Percentiles rank a stretch among this genome's conserved stretches.
Conservation (phyloP, 92 coral and sea anemone species). For the Desmophyllum pertusum region DNA sequence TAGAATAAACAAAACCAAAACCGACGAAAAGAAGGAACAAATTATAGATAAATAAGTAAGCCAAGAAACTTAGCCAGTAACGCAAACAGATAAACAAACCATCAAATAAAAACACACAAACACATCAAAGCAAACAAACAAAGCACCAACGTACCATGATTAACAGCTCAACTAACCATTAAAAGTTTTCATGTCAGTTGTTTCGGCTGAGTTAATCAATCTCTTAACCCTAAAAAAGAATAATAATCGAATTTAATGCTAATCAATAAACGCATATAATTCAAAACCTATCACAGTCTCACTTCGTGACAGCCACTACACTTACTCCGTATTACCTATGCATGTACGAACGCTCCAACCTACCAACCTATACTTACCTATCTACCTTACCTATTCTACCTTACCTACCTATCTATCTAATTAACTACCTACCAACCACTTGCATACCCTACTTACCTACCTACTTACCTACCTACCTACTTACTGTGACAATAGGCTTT, state of each 20-base stretch:
- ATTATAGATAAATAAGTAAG: too few relatives aligned
- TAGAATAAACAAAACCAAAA: not conserved
- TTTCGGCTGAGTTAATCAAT: not conserved
- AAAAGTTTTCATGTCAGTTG: slow-evolving; percentile 26
- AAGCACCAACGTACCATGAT: not conserved
- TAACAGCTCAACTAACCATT: slow-evolving; percentile 1
- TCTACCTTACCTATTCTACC: too few relatives aligned
- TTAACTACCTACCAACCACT: not conserved
- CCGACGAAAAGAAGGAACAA: not conserved
- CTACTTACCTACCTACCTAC: not conserved
- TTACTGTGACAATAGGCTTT: not conserved
- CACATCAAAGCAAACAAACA: not conserved
- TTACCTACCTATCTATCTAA: not conserved
- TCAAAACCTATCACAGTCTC: not conserved
- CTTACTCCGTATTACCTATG: not conserved
- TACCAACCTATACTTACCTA: not conserved
- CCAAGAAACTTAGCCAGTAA: too few relatives aligned
- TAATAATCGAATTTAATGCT: not conserved
- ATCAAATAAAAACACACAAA: not conserved
- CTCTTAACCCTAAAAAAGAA: slow-evolving; percentile 15
- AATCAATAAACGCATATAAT: not conserved
- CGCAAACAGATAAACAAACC: not conserved
- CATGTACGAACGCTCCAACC: too few relatives aligned
- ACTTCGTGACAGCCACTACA: not conserved
- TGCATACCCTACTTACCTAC: not conserved